phyloP scores from a whole-genome alignment of 2,113 vertebrate genomes.

The Morone saxatilis region DNA sequence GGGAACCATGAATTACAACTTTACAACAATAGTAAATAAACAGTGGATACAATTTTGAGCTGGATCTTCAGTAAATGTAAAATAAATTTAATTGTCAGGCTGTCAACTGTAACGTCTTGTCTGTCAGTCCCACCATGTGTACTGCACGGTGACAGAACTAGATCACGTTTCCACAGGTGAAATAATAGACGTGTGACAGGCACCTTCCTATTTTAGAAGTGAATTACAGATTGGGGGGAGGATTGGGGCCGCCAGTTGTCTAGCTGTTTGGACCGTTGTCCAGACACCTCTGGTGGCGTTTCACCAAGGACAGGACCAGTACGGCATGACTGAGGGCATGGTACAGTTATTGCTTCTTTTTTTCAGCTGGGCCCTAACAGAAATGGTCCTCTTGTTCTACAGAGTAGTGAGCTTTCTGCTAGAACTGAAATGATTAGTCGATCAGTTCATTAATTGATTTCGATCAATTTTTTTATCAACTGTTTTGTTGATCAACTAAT shows the following conservation, averaged over 20 bases:
- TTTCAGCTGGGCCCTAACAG: background rate
- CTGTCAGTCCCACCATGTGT: background rate
- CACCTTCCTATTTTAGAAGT: conserved; percentile 18
- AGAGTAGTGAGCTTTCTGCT: background rate
- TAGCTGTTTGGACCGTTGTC: background rate
- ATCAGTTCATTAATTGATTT: background rate
- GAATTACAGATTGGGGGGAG: background rate
- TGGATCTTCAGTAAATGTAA: background rate
- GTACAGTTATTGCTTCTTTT: background rate
- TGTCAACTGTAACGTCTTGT: background rate
- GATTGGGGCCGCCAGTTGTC: background rate
- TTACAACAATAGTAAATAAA: background rate
- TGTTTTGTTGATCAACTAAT: too few relatives aligned
- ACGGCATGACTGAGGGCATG: background rate
- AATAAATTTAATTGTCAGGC: background rate
- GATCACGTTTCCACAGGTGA: conserved; percentile 25
- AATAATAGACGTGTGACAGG: background rate
- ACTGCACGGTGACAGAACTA: conserved; percentile 1
- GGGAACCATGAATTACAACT: background rate
- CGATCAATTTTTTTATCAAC: too few relatives aligned
- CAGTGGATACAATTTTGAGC: background rate
- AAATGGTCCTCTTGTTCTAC: background rate
- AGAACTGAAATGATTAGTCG: background rate
- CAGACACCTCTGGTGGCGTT: background rate
- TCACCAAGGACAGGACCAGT: conserved; percentile 9